Evolutionary conservation across 2,888 invertebrate genomes (phyloP).

Genomic region (Cephalotes varians): DNA sequence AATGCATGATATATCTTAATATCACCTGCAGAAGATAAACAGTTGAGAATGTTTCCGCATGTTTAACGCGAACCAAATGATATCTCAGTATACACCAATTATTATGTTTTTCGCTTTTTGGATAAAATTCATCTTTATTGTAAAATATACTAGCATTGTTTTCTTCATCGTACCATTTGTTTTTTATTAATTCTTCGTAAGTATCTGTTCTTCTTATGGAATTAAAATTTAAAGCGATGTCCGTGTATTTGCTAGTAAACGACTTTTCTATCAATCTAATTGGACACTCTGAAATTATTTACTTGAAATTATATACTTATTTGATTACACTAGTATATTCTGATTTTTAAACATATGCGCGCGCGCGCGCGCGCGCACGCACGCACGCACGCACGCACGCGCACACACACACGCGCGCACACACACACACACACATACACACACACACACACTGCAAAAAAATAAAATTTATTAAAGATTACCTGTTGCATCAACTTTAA

Average conservation of each 20-base stretch:
- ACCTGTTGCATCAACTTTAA: slow-evolving; percentile 83
- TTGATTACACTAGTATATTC: neutral
- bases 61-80: slow-evolving; percentile 85
- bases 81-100: slow-evolving; percentile 84
- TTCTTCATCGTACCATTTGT: slow-evolving; percentile 50
- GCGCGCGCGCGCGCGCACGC: too few species aligned
- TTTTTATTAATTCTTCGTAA: slow-evolving; percentile 67
- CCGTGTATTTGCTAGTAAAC: slow-evolving; percentile 70
- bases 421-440: too few species aligned
- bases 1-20: neutral
- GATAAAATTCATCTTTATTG: slow-evolving; percentile 64
- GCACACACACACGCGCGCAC: neutral
- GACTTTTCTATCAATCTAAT: slow-evolving; percentile 78
- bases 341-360: neutral
- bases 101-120: slow-evolving; percentile 63
- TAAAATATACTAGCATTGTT: slow-evolving; percentile 50
- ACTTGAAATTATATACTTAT: slow-evolving; percentile 6
- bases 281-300: slow-evolving; percentile 79
- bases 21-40: slow-evolving; percentile 86
- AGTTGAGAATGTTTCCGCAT: slow-evolving; percentile 85
- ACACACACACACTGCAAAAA: neutral
- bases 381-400: neutral
- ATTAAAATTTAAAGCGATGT: slow-evolving; percentile 66
- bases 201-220: slow-evolving; percentile 61
- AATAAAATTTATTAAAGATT: slow-evolving; percentile 41